Evolutionary conservation across 1,140 invertebrate species (phyloP), one percentile per base, ranked within the genome.

Genomic region (Calliopsis andreniformis): DNA sequence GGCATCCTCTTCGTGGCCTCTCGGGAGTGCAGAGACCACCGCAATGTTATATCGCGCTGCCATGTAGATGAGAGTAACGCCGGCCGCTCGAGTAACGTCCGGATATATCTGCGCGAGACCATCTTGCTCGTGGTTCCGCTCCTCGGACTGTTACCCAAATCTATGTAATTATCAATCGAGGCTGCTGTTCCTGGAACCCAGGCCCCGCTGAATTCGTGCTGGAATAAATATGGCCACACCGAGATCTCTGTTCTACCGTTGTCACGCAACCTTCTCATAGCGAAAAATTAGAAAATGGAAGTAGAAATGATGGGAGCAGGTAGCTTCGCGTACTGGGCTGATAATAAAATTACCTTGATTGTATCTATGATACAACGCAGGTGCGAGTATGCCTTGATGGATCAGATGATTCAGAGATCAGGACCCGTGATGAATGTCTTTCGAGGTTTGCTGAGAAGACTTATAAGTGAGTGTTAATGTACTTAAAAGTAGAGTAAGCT

Each of bases 21-120:
- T 59, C 73, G 55, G 73, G 73, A 71, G 63, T 49, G 56, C 75
- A 32, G 23, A 67, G 80, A 82, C 79, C 80, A 82, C 73, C 80
- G 75, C 73, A 82, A 82, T 82, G 73, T 82, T 76, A 58, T 82
- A 82, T 82, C 80, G 75, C 55, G 20, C 67, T 49, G 79, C 68
- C 80, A 68, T 82, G 67, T 71, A 82, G 80, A 82, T 73, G 79
- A 82, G 79, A 71, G 72, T 61, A 71, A 30, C 45, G 71, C 72
- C 67, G 64, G 39, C 70, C 62, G 79, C 25, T 63, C 67, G 73
- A 67, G 53, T 66, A 78, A 78, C 79, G 63, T 68, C 25, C 73
- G 49, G 75, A 73, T 82, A 73, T 82, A 82, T 82, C 80, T 78
- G 42, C 12, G 25, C 47, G 43, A 55, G 58, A 64, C 53, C 75